Percentiles rank a stretch among this genome's conserved stretches.
These are phyloP conservation scores for Sinocyclocheilus rhinocerous DNA, from an alignment of 2,113 vertebrate genomes.

Conservation along the genomic window DNA sequence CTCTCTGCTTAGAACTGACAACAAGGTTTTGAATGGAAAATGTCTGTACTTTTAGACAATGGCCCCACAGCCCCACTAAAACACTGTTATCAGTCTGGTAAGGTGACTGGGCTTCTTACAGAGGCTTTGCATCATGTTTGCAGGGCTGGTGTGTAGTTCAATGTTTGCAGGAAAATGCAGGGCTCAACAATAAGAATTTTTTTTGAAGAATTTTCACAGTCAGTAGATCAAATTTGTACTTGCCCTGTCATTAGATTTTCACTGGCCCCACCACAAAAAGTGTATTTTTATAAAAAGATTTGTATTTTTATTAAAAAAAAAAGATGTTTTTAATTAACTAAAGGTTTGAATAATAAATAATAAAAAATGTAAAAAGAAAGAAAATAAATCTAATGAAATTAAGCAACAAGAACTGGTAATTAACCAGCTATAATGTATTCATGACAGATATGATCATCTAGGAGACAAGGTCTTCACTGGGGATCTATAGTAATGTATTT, in stretches of 20 bases:
- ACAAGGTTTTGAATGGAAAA: neutral
- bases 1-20: conserved; percentile 1
- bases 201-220: no score
- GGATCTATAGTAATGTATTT: no score
- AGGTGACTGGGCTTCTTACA: conserved; percentile 13
- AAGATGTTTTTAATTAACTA: no score
- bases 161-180: neutral
- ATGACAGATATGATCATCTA: no score
- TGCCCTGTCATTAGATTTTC: neutral
- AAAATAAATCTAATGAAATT: no score
- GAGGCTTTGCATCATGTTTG: conserved; percentile 17
- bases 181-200: neutral
- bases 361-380: no score
- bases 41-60: conserved; percentile 35
- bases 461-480: no score
- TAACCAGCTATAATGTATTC: no score
- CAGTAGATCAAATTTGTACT: neutral
- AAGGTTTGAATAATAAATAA: no score
- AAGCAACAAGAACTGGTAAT: no score
- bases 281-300: no score
- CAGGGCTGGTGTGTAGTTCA: neutral
- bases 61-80: neutral
- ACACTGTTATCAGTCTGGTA: conserved; percentile 33
- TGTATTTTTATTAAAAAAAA: neutral
- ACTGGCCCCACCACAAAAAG: neutral